Percentiles rank a stretch among this genome's conserved stretches.
These are phyloP conservation scores for Temnothorax curvispinosus DNA, from an alignment of 1,140 invertebrate species.

Conservation along the genomic window DNA sequence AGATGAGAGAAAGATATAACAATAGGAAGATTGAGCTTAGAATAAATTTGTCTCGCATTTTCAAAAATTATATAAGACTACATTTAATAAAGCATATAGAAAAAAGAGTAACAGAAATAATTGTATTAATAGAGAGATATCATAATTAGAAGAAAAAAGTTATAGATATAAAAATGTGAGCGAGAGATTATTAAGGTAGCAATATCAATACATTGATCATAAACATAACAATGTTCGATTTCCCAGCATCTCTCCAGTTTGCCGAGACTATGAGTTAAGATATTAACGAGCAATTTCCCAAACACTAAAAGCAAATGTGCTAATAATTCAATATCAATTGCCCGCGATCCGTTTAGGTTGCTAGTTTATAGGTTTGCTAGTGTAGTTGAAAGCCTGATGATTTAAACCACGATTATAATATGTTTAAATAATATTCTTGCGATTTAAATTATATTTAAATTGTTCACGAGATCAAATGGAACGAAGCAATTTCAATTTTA, in stretches of 20 bases:
- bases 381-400: background rate
- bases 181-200: background rate
- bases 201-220: background rate
- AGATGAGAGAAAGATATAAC: background rate
- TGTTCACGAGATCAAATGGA: background rate
- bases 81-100: background rate
- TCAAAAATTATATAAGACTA: background rate
- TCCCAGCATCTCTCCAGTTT: background rate
- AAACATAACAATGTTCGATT: background rate
- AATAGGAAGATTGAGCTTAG: background rate
- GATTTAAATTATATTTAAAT: constrained; percentile 32
- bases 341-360: background rate
- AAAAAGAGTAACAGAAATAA: background rate
- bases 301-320: constrained; percentile 14
- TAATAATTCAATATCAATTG: constrained; percentile 24
- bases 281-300: constrained; percentile 47
- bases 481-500: background rate
- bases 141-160: background rate
- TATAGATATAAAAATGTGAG: background rate
- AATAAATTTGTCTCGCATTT: background rate
- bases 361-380: background rate
- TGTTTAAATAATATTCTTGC: background rate
- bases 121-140: background rate
- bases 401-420: background rate
- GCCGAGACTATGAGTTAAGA: constrained; percentile 21